These are phyloP conservation scores for Telenomus remus DNA, from an alignment of 1,140 invertebrate genomes.

Conservation along the genomic window DNA sequence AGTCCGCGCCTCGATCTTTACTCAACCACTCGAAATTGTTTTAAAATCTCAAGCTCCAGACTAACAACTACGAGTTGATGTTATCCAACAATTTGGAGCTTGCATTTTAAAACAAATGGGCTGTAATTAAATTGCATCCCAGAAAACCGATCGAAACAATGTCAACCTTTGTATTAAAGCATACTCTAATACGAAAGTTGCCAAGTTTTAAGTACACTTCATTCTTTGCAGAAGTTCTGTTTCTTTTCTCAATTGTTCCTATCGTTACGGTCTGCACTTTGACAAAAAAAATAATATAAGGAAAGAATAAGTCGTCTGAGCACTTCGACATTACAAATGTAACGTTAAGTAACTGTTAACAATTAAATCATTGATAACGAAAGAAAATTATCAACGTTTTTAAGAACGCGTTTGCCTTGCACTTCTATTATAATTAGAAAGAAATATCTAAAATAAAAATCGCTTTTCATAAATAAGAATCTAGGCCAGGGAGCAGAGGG, in stretches of 20 bases:
- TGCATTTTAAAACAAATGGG: slow-evolving; percentile 12
- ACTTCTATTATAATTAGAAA: too few relatives aligned
- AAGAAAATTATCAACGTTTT: too few relatives aligned
- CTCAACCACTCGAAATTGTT: too few relatives aligned
- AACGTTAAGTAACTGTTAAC: slow-evolving; percentile 5
- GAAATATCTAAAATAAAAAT: too few relatives aligned
- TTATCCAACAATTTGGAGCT: not conserved
- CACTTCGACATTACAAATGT: not conserved
- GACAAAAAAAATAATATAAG: slow-evolving; percentile 17
- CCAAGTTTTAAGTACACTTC: slow-evolving; percentile 53
- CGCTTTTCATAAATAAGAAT: too few relatives aligned
- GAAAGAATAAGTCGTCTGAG: not conserved
- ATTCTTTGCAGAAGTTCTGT: slow-evolving; percentile 51
- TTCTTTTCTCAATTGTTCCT: slow-evolving; percentile 49
- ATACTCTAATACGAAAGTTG: slow-evolving; percentile 44
- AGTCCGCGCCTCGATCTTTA: slow-evolving; percentile 1
- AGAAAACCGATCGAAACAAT: slow-evolving; percentile 37
- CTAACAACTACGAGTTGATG: too few relatives aligned
- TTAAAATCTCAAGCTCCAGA: too few relatives aligned
- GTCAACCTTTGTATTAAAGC: slow-evolving; percentile 46
- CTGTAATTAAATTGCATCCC: slow-evolving; percentile 26
- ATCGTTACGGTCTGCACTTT: slow-evolving; percentile 8
- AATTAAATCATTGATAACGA: too few relatives aligned
- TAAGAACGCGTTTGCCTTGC: too few relatives aligned
- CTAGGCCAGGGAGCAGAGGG: too few relatives aligned